Evolutionary conservation across 1,140 invertebrate species (phyloP).

Genomic region (Micrasema minimum): DNA sequence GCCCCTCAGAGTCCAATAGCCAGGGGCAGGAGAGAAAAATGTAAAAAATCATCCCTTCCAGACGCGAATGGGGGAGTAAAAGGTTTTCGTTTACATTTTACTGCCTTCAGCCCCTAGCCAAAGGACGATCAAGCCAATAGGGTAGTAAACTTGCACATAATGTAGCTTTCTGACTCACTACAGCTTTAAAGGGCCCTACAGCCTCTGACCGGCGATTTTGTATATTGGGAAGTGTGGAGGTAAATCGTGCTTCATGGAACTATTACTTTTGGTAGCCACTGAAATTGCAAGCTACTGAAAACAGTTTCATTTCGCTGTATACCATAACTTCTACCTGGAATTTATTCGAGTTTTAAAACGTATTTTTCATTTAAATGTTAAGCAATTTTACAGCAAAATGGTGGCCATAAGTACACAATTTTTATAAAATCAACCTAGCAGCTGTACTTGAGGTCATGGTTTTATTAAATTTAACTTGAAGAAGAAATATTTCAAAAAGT

Average conservation of each 20-base stretch:
- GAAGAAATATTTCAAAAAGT: too few species aligned
- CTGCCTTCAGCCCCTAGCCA: constrained; percentile 30
- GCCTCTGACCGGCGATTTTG: constrained; percentile 36
- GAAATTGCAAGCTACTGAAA: too few species aligned
- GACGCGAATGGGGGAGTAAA: constrained; percentile 33
- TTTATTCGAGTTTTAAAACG: too few species aligned
- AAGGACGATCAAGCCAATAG: constrained; percentile 46
- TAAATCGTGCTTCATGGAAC: constrained; percentile 4
- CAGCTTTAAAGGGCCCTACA: constrained; percentile 26
- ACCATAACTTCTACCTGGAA: too few species aligned
- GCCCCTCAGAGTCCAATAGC: constrained; percentile 14
- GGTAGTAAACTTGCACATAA: constrained; percentile 39
- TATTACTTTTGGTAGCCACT: too few species aligned
- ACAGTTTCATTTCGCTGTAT: too few species aligned
- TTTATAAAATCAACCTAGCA: too few species aligned
- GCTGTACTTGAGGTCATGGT: too few species aligned
- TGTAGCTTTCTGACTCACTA: constrained; percentile 26
- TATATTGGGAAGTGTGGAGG: constrained; percentile 26
- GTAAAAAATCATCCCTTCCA: constrained; percentile 12
- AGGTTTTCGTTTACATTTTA: constrained; percentile 54
- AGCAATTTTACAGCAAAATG: too few species aligned
- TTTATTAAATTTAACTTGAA: too few species aligned
- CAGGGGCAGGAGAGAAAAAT: background rate
- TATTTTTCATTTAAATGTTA: too few species aligned
- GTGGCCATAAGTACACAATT: too few species aligned